Base-by-base conservation (phyloP, 2,113 vertebrate species). In the Xyliphius kryptos region DNA sequence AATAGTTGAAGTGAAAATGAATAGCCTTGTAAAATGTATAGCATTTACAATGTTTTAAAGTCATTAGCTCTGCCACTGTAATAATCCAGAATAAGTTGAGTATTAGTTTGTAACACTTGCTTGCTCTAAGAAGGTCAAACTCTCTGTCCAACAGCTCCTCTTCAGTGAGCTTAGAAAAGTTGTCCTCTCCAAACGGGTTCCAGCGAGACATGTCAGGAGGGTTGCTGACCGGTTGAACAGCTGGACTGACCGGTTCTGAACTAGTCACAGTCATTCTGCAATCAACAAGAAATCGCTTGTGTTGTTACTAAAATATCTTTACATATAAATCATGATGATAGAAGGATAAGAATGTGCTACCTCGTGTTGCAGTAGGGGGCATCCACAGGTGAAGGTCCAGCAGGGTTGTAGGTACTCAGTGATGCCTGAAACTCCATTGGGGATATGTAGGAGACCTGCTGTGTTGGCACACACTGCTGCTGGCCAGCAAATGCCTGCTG, bases 111-210 rank as follows among this genome's bases (percentile, higher is more conserved):
- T 21, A 79, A 85, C 87, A 92, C 94, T 92, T 92, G 89, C 95
- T 93, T 94, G 95, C 89, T 97, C 96, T 89, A 3, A 98, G 94
- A 77, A 93, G 83, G 88, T 97, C 96, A 80, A 98, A 98, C 76
- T 97, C 94, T 63, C 93, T 91, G 85, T 98, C 92, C 75, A 98
- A 85, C 37, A 98, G 88, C 79, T 98, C 95, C 81, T 98, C 95
- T 79, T 97, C 93, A 0, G 94, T 97, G 81, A 98, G 51, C 61
- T 91, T 94, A 67, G 94, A 95, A 77, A 98, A 98, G 88, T 97
- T 97, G 83, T 98, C 95, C 80, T 97, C 96, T 80, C 92, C 92
- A 22, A 98, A 98, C 0, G 96, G 96, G 79, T 98, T 98, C 96
- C 96, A 98, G 65, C 91, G 78, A 12, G 96, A 97, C 93, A 98